Evolutionary conservation across 2,113 vertebrate genomes (phyloP).

Genomic region (Struthidea cinerea): DNA sequence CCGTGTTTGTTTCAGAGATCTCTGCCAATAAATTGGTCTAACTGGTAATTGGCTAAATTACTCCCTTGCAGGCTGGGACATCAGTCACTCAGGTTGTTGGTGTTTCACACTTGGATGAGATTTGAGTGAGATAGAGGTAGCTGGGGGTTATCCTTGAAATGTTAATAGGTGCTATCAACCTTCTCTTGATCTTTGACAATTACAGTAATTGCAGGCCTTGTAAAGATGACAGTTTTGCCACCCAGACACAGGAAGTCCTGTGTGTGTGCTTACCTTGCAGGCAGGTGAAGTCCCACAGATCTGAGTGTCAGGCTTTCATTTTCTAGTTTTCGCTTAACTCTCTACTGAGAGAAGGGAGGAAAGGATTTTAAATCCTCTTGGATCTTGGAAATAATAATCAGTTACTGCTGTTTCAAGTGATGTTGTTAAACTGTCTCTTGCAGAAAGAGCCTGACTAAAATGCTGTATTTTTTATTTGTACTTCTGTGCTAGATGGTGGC

Average conservation of each 20-base stretch:
- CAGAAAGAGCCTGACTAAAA: constrained; percentile 37
- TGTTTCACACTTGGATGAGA: neutral
- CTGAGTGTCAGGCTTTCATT: neutral
- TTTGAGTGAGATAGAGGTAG: neutral
- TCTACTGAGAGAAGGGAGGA: neutral
- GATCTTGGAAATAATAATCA: neutral
- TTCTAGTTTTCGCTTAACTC: neutral
- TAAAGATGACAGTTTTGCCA: neutral
- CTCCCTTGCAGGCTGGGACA: neutral
- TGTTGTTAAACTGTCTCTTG: neutral
- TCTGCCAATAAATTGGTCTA: neutral
- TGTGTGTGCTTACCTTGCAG: neutral
- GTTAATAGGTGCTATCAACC: neutral
- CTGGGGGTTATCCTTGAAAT: neutral
- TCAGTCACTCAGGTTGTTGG: neutral
- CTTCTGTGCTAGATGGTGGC: constrained; percentile 91
- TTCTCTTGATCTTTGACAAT: neutral
- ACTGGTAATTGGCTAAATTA: neutral
- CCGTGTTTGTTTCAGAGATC: neutral
- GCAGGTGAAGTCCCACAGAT: neutral
- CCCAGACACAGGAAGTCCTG: neutral
- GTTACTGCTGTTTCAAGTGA: neutral
- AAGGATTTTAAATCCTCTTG: neutral
- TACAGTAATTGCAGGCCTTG: neutral
- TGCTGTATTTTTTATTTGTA: constrained; percentile 58